A percentile compares a stretch with the other conserved stretches of the same genome.
Evolutionary conservation across 2,888 invertebrate species (phyloP).

Genomic region (Ypsolopha scabrella): DNA sequence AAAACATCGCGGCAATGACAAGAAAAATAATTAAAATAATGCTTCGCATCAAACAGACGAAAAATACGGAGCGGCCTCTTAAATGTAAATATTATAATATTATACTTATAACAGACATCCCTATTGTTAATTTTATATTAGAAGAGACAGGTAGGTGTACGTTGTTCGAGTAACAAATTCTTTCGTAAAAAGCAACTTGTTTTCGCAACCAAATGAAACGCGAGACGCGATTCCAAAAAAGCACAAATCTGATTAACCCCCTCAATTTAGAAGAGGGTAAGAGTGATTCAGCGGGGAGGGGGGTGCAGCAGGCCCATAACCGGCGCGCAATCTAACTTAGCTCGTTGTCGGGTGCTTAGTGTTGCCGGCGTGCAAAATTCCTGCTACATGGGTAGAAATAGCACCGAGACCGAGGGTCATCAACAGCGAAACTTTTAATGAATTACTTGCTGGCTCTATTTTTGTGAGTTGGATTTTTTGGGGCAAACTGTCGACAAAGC

Average conservation of each 20-base stretch:
- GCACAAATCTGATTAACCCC: constrained; percentile 1
- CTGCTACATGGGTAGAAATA: constrained; percentile 31
- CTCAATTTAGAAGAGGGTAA: neutral
- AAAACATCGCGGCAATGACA: too few relatives aligned
- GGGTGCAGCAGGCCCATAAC: neutral
- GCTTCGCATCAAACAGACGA: too few relatives aligned
- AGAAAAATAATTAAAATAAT: too few relatives aligned
- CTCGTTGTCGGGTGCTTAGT: constrained; percentile 47
- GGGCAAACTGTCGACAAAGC: too few relatives aligned
- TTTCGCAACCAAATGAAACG: neutral
- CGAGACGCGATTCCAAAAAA: neutral
- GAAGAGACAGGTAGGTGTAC: too few relatives aligned
- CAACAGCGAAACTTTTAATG: constrained; percentile 51
- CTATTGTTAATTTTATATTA: too few relatives aligned
- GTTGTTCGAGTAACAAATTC: too few relatives aligned
- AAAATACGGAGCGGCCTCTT: too few relatives aligned
- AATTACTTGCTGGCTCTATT: constrained; percentile 30
- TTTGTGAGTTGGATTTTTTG: constrained; percentile 15
- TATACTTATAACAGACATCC: too few relatives aligned
- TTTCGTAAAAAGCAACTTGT: neutral
- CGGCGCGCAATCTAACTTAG: constrained; percentile 50
- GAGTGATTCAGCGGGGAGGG: neutral
- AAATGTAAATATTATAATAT: too few relatives aligned
- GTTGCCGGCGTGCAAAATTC: constrained; percentile 26
- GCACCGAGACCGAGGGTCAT: constrained; percentile 24